Evolutionary conservation across 2,888 invertebrate genomes (phyloP), one percentile per base, ranked within the genome.

Genomic region (Germaria angustata): DNA sequence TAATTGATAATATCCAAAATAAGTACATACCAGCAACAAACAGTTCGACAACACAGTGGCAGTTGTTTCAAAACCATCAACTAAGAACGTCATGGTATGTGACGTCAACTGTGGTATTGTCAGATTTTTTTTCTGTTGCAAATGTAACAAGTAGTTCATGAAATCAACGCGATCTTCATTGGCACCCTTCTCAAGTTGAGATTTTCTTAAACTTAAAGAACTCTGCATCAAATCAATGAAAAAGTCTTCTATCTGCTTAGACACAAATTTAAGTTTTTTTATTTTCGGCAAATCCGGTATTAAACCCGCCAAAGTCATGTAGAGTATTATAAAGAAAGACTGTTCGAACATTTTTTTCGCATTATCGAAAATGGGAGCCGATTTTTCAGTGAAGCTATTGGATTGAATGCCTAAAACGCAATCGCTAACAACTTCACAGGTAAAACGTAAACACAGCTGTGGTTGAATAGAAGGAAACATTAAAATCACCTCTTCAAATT

Each of bases 201-300:
- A 13, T 7, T 86, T 86, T 0, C 89, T 85, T 75, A 89, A 53
- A 6, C 85, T 73, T 17, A 90, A 77, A 3, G 89, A 86, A 13
- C 86, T 84, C 3, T 84, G 75, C 88, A 89, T 87, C 0, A 90
- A 76, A 2, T 85, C 76, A 0, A 84, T 53, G 28, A 90, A 91
- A 63, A 88, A 90, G 0, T 41, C 8, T 28, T 88, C 97, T 87
- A 97, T 97, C 0, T 92, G 93, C 0, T 90, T 92, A 0, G 86
- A 84, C 0, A 91, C 59, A 44, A 90, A 86, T 4, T 86, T 86
- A 0, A 86, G 22, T n/a, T 87, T 89, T n/a, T 84, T 83, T 1
- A 89, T 11, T 0, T 79, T 61, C 0, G 63, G 72, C 0, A 92
- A 15, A 0, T 61, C 15, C 15, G 91, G 91, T 39, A 89, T 86